Evolutionary conservation across 2,797 vertebrate genomes (phyloP), one percentile per base, ranked within the genome.

Genomic region (Eupleurogrammus muticus): DNA sequence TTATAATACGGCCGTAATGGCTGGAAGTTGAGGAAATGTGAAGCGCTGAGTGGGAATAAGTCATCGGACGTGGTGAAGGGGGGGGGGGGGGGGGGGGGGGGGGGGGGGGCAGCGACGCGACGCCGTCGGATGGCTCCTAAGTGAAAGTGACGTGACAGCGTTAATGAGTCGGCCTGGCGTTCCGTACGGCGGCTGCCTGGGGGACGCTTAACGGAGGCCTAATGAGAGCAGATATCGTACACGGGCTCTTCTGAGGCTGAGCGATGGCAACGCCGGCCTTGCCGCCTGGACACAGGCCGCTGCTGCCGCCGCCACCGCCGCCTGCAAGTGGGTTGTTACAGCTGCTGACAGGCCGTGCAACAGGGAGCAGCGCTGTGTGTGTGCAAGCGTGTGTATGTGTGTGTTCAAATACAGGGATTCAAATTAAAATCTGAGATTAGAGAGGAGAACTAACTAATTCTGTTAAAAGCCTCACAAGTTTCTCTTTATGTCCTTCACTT

Each of bases 81-180:
- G 79, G 80, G 83, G 84, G 78, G 69, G 67, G 6, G 20, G 64
- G 73, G 67, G 6, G 20, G 64, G 73, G 76, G 67, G 73, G 79
- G 80, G 83, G 84, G 78, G 69, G 67, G 6, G 20, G 64, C 71
- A 88, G 79, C 86, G 83, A 59, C 71, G 72, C 75, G 60, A 83
- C 79, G 77, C 84, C 64, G 81, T 82, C 46, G 74, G 86, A 85
- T 79, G 17, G 83, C 80, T 85, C 36, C 78, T 90, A 92, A 92
- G 90, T 88, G 87, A 89, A 92, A 91, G 85, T 90, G 89, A 92
- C 90, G 75, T 86, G 92, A 90, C 87, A 63, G 74, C 66, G 76
- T 78, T 93, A 93, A 93, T 92, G 90, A 88, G 91, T 87, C 81
- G 51, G 80, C 86, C 84, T 89, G 85, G 67, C 86, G 83, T 91